Conservation (phyloP, 2,113 vertebrate species). For the Amazona guildingii region DNA sequence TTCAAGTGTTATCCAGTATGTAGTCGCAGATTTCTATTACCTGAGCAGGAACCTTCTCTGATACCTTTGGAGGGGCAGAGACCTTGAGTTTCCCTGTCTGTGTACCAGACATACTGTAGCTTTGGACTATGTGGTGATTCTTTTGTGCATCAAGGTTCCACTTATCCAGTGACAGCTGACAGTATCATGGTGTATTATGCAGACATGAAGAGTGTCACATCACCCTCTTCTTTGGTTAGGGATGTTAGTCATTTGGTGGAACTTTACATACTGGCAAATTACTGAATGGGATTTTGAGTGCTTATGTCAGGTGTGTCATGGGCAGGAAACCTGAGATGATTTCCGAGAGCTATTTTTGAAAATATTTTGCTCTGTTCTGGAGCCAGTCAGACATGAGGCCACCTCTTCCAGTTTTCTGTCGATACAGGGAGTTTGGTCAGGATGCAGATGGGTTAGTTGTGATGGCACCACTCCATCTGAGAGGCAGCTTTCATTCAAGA, state of each 20-base stretch:
- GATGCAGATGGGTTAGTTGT: not conserved
- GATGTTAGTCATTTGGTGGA: rapidly evolving
- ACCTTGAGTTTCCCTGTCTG: not conserved
- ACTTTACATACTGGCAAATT: not conserved
- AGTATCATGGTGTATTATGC: not conserved
- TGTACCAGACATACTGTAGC: not conserved
- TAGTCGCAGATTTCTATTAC: not conserved
- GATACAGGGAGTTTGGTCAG: not conserved
- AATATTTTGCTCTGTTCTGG: not conserved
- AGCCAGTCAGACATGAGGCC: not conserved
- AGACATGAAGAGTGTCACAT: rapidly evolving
- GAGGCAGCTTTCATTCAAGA: not conserved
- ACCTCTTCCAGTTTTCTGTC: not conserved
- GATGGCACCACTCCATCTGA: not conserved
- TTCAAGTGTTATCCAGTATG: not conserved
- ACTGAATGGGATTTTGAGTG: not conserved
- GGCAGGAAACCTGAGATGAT: not conserved
- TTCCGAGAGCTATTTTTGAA: not conserved
- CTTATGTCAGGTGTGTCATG: not conserved
- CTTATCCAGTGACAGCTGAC: not conserved
- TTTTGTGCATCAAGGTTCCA: not conserved
- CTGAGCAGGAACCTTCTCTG: not conserved
- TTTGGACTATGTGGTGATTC: not conserved
- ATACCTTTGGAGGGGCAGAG: not conserved
- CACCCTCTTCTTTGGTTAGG: not conserved